Conservation (phyloP, 35 echinoderm and acorn worm genomes). For the Amphiura filiformis region DNA sequence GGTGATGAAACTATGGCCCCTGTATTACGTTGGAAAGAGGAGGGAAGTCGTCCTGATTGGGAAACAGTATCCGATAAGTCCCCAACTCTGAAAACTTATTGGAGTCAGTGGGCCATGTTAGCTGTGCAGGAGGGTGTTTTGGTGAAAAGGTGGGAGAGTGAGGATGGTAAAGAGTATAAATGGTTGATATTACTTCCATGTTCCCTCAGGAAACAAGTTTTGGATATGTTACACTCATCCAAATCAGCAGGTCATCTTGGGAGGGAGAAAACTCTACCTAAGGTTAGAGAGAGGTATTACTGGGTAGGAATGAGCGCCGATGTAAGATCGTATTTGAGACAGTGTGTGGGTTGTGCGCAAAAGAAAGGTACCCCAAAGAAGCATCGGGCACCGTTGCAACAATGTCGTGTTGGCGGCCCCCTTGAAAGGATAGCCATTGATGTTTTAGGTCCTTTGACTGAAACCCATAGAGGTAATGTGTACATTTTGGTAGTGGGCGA, state of each 20-base stretch:
- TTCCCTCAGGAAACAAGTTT: not conserved
- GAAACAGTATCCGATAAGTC: not conserved
- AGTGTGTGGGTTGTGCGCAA: slow-evolving; percentile 30
- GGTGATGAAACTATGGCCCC: slow-evolving; percentile 2
- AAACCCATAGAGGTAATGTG: slow-evolving; percentile 30
- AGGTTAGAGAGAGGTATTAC: slow-evolving; percentile 46
- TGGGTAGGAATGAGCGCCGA: slow-evolving; percentile 16
- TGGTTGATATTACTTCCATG: slow-evolving; percentile 42
- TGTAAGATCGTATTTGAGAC: not conserved
- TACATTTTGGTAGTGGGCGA: slow-evolving; percentile 22
- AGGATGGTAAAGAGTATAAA: slow-evolving; percentile 4
- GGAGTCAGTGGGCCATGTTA: not conserved
- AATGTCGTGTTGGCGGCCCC: slow-evolving; percentile 3
- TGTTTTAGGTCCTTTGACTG: slow-evolving; percentile 34
- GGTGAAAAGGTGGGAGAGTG: slow-evolving; percentile 39
- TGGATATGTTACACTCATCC: slow-evolving; percentile 21
- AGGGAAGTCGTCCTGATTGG: not conserved
- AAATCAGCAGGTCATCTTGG: slow-evolving; percentile 46
- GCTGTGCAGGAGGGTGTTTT: slow-evolving; percentile 19
- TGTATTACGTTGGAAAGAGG: not conserved
- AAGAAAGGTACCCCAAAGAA: slow-evolving; percentile 22
- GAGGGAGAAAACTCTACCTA: slow-evolving; percentile 28
- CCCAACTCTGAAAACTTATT: not conserved
- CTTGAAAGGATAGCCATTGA: slow-evolving; percentile 54
- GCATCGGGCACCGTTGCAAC: slow-evolving; percentile 17